Evolutionary conservation across 2,113 vertebrate genomes (phyloP).

Genomic region (Sula dactylatra): DNA sequence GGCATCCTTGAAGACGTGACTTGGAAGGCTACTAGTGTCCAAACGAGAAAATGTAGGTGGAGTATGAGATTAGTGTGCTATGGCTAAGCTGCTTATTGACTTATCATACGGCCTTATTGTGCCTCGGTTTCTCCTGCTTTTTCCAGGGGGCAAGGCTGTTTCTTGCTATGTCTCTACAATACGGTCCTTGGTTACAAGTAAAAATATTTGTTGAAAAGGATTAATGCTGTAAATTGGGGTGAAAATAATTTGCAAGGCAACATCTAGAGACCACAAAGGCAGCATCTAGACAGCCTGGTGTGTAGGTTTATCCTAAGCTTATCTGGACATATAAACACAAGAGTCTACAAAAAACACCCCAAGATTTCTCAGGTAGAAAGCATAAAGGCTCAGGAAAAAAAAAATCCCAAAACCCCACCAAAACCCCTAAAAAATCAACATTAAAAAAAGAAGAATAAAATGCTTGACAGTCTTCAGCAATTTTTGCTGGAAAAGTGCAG

Average conservation of each 20-base stretch:
- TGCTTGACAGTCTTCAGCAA: not conserved
- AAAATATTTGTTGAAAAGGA: not conserved
- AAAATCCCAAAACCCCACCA: too few species aligned
- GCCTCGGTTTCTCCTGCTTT: not conserved
- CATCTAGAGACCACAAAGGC: not conserved
- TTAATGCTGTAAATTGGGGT: not conserved
- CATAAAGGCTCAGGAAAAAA: not conserved
- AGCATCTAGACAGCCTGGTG: not conserved
- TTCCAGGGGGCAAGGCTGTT: not conserved
- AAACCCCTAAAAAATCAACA: not conserved
- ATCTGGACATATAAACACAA: not conserved
- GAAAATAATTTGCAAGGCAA: not conserved
- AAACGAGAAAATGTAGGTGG: not conserved
- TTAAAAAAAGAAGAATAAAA: not conserved
- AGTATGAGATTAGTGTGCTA: not conserved
- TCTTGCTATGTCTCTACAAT: not conserved
- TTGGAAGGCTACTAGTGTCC: not conserved
- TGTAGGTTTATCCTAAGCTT: not conserved
- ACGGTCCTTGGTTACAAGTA: not conserved
- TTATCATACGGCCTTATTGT: not conserved
- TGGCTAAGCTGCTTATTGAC: not conserved
- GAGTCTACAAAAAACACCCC: not conserved
- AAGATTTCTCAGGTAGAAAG: not conserved
- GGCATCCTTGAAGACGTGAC: not conserved
- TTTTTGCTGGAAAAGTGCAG: not conserved